phyloP scores from a whole-genome alignment of 2,113 vertebrate genomes.

The Agapornis roseicollis region DNA sequence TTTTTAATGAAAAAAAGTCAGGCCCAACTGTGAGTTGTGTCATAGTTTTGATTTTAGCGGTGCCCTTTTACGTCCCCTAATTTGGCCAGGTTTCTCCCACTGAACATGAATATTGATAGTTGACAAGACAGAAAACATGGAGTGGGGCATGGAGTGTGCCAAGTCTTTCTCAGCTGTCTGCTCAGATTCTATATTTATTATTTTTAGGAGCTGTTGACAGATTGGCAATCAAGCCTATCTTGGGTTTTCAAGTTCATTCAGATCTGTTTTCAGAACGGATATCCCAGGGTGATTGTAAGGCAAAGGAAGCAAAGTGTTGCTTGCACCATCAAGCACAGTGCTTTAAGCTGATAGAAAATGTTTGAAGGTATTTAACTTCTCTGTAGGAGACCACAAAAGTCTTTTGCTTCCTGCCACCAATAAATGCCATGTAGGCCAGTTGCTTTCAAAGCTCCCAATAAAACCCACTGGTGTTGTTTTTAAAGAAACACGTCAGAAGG shows the following conservation, averaged over 20 bases:
- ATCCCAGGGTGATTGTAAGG: constrained; percentile 25
- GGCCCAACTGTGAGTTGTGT: constrained; percentile 39
- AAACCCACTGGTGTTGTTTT: neutral
- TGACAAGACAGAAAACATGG: neutral
- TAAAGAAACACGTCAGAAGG: neutral
- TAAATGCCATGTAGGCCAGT: neutral
- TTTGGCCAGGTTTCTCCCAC: neutral
- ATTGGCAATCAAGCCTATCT: constrained; percentile 5
- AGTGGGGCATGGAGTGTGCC: neutral
- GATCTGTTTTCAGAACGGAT: constrained; percentile 18
- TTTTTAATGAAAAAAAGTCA: constrained; percentile 67
- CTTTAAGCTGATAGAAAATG: constrained; percentile 36
- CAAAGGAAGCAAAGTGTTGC: constrained; percentile 6
- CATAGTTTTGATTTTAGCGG: constrained; percentile 25
- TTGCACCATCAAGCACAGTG: constrained; percentile 8
- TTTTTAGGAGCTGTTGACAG: constrained; percentile 30
- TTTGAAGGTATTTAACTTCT: constrained; percentile 52
- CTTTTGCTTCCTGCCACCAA: constrained; percentile 18
- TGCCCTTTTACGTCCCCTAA: constrained; percentile 10
- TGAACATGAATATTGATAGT: constrained; percentile 14
- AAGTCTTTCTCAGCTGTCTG: neutral
- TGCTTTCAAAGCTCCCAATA: neutral
- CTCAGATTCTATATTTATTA: neutral
- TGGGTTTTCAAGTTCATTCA: constrained; percentile 35
- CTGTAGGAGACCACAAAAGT: constrained; percentile 1